Base-by-base conservation (phyloP, 2,113 vertebrate species). In the Microtus ochrogaster region DNA sequence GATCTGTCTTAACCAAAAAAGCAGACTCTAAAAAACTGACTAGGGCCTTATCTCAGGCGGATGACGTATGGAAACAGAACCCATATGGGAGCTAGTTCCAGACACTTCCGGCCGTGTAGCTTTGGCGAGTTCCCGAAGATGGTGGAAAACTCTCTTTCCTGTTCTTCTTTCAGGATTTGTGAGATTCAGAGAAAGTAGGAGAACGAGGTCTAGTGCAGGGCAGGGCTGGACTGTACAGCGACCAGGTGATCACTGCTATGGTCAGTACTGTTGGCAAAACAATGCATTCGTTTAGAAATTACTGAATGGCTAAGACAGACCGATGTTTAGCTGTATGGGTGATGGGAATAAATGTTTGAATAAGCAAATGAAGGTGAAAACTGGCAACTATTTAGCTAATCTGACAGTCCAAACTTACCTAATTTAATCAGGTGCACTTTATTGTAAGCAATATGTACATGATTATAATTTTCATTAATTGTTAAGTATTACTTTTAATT, bases 1-100 rank as follows among this genome's bases (percentile, higher is more conserved):
- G 26, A 68, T 87, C 84, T 81, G n/a, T 95, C 76, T 81, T 81
- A 94, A 76, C 24, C 63, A 49, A 44, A 95, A 94, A 84, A 92
- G 90, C n/a, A 76, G 78, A 84, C 63, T 58, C 36, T 81, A 66
- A 92, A 55, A 88, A 93, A 65, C 36, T 14, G 78, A 65, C 30
- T 44, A 52, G 28, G 3, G 21, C 70, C 22, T 1, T 24, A 9
- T 87, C 78, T 94, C 7, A 30, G 68, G 63, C 44, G n/a, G 61
- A 81, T 9, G 58, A 66, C 19, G 11, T 14, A 22, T 63, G 52
- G 68, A n/a, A 65, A 28, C 0, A 52, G 86, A 61, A 70, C 39
- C 39, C 22, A 6, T 30, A 3, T 65, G 55, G 73, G 73, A 5
- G 21, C 47, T 7, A 26, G 94, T 26, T 79, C 61, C 30, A 33